phyloP scores from a whole-genome alignment of 2,888 invertebrate species.

The Atrina japonica region DNA sequence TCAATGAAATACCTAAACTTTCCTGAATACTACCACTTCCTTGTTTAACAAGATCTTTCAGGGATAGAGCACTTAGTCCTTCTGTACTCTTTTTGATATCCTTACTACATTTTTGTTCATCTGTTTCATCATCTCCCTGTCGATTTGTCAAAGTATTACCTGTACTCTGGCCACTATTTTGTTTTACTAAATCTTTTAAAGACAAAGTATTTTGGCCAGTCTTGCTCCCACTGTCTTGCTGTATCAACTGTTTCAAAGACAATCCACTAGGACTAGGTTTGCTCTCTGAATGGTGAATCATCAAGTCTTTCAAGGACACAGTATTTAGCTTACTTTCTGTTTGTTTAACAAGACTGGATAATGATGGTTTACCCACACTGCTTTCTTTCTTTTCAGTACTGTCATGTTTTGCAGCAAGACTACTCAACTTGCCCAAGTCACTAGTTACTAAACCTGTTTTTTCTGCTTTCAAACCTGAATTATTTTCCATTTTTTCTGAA shows the following conservation, averaged over 20 bases:
- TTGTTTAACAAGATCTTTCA: no score
- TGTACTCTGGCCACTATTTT: neutral
- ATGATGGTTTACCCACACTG: neutral
- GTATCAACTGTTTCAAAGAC: neutral
- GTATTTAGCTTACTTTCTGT: no score
- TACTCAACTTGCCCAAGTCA: neutral
- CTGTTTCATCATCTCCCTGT: neutral
- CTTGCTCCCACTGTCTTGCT: neutral
- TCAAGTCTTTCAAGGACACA: no score
- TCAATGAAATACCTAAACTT: no score
- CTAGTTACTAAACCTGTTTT: no score
- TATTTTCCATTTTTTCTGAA: no score
- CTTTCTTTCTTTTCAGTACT: neutral
- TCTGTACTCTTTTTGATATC: no score
- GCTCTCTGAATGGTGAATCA: no score
- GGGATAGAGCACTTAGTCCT: no score
- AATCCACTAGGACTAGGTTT: neutral
- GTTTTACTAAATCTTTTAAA: slow-evolving; percentile 22
- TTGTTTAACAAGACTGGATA: slow-evolving; percentile 29
- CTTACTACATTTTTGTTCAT: no score
- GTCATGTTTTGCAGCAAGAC: neutral
- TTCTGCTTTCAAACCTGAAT: no score
- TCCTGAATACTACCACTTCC: no score
- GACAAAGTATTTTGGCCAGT: neutral
- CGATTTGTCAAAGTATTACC: neutral